phyloP scores from a whole-genome alignment of 2,797 vertebrate species.

The Manis pentadactyla region DNA sequence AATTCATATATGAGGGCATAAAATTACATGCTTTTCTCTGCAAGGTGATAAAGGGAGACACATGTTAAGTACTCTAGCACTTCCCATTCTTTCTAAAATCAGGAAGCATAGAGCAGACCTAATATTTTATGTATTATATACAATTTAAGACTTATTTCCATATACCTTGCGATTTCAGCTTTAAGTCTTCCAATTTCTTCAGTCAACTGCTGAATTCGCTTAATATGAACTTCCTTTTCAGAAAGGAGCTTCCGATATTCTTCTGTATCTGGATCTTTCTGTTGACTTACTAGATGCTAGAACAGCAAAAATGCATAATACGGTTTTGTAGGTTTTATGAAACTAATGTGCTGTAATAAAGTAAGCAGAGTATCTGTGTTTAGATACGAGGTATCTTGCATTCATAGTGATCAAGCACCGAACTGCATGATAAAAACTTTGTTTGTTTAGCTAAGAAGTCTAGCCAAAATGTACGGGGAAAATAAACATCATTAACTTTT shows the following conservation, averaged over 20 bases:
- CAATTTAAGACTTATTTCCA: constrained; percentile 24
- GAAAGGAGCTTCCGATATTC: constrained; percentile 95
- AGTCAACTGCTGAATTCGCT: constrained; percentile 95
- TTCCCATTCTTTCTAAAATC: neutral
- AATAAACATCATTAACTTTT: constrained; percentile 12
- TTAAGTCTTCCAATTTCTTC: constrained; percentile 94
- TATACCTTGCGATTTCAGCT: constrained; percentile 92
- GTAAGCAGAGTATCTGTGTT: neutral
- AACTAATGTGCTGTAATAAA: constrained; percentile 1
- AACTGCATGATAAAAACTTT: neutral
- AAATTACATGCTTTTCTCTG: neutral
- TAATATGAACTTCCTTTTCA: constrained; percentile 94
- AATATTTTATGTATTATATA: neutral
- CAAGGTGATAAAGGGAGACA: neutral
- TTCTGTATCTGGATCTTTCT: constrained; percentile 97
- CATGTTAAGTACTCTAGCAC: neutral
- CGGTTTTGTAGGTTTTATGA: neutral
- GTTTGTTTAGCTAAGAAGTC: neutral
- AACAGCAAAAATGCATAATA: constrained; percentile 64
- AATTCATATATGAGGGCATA: neutral
- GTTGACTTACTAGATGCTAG: constrained; percentile 96
- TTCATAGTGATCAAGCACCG: neutral
- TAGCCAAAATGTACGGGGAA: neutral
- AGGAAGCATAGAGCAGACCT: neutral
- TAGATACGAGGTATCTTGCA: neutral